Conservation (phyloP, 2,797 vertebrate species). For the Aselliscus stoliczkanus region DNA sequence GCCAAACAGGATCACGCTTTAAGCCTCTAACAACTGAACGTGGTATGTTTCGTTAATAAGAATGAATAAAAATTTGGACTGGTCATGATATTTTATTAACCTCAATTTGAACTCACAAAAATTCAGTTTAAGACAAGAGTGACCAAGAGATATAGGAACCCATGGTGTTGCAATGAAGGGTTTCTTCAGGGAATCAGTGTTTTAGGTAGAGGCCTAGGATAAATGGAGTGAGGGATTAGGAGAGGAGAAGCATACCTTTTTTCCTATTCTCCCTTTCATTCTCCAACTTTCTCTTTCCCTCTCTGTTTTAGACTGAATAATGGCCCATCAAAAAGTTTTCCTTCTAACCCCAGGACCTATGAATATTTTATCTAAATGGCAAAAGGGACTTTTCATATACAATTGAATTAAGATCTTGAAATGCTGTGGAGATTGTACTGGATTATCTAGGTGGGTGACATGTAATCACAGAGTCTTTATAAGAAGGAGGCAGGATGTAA, state of each 20-base stretch:
- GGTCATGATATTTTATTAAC: background rate
- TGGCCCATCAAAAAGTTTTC: background rate
- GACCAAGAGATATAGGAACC: background rate
- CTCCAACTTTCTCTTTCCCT: background rate
- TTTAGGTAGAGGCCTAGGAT: background rate
- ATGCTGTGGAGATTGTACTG: background rate
- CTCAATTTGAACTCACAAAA: background rate
- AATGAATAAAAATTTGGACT: background rate
- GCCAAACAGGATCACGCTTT: background rate
- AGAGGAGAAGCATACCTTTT: background rate
- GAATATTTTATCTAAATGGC: background rate
- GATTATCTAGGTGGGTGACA: background rate
- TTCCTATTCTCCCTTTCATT: background rate
- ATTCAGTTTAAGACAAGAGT: background rate
- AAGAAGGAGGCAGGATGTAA: background rate
- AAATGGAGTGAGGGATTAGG: background rate
- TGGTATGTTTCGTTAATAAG: background rate
- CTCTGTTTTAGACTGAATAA: background rate
- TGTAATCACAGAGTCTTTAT: background rate
- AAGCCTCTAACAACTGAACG: background rate
- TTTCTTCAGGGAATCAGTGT: background rate
- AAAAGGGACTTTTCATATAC: background rate
- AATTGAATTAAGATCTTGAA: background rate
- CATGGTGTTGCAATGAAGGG: background rate
- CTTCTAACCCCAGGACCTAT: background rate